Conservation (phyloP, 1,140 invertebrate species). For the Triops cancriformis region DNA sequence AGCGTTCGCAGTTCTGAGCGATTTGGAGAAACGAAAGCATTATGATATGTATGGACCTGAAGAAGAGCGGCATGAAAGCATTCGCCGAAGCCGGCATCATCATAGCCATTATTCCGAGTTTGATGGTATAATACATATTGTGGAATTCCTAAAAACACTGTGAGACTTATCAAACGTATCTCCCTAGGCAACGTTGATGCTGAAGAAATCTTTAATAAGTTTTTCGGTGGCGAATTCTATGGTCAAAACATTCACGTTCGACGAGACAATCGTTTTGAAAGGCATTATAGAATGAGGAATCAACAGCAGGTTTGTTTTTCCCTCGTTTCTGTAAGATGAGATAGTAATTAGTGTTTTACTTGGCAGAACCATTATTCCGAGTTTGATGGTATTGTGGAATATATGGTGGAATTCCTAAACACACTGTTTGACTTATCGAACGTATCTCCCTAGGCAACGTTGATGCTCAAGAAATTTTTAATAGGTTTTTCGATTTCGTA, state of each 20-base stretch:
- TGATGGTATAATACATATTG: slow-evolving; percentile 49
- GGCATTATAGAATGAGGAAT: slow-evolving; percentile 15
- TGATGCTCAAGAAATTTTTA: slow-evolving; percentile 95
- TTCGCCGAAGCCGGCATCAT: slow-evolving; percentile 27
- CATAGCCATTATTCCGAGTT: slow-evolving; percentile 56
- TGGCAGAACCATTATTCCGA: slow-evolving; percentile 56
- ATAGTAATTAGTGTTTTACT: too few relatives aligned
- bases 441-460: slow-evolving; percentile 58
- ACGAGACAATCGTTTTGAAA: slow-evolving; percentile 45
- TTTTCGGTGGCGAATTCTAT: slow-evolving; percentile 82
- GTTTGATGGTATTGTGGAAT: slow-evolving; percentile 62
- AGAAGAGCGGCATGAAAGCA: slow-evolving; percentile 32
- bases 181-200: slow-evolving; percentile 76
- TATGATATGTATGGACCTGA: slow-evolving; percentile 80
- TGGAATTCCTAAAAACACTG: not conserved
- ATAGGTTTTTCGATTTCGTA: slow-evolving; percentile 95
- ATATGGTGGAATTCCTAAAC: not conserved
- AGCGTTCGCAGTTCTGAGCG: slow-evolving; percentile 87
- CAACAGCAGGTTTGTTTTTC: slow-evolving; percentile 21
- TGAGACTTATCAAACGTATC: not conserved
- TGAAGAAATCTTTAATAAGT: slow-evolving; percentile 98
- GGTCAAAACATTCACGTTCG: slow-evolving; percentile 61
- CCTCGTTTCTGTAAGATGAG: too few relatives aligned
- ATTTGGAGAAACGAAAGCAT: slow-evolving; percentile 84
- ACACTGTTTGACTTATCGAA: slow-evolving; percentile 40